Percentiles rank a stretch among this genome's conserved stretches.
Conservation (phyloP, 2,797 vertebrate genomes). For the Lithobates sylvaticus region DNA sequence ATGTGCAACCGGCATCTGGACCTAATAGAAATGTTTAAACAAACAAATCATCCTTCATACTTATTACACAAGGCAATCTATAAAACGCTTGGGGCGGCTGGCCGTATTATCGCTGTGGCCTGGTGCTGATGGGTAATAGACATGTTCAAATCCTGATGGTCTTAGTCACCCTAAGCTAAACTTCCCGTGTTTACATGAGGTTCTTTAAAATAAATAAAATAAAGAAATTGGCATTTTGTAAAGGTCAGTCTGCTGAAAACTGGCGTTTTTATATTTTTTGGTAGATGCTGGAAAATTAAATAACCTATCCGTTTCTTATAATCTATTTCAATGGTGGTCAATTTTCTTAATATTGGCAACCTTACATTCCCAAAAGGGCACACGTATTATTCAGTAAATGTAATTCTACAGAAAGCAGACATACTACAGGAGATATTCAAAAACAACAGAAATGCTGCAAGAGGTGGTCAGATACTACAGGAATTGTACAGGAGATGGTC, state of each 20-base stretch:
- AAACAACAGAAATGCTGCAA: no score
- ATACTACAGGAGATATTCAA: no score
- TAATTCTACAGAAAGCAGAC: no score
- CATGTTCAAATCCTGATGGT: background rate
- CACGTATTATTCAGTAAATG: no score
- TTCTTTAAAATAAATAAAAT: background rate
- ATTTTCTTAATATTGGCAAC: no score
- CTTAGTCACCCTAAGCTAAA: background rate
- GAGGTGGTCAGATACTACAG: no score
- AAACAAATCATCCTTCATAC: background rate
- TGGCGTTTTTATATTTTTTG: background rate
- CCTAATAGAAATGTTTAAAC: slow-evolving; percentile 32
- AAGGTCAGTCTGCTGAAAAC: background rate
- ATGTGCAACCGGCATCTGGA: slow-evolving; percentile 11
- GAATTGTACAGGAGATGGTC: no score
- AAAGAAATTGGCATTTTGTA: background rate
- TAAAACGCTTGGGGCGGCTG: slow-evolving; percentile 1
- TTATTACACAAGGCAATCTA: background rate
- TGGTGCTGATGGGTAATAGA: background rate
- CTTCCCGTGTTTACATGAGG: background rate
- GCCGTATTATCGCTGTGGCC: background rate
- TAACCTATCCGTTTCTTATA: no score
- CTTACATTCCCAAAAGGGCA: no score
- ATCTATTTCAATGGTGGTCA: no score
- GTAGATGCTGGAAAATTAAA: no score